Percentiles rank a stretch among this genome's conserved stretches.
These are phyloP conservation scores for Hypanus sabinus DNA, from an alignment of 2,113 vertebrate species.

Conservation along the genomic window DNA sequence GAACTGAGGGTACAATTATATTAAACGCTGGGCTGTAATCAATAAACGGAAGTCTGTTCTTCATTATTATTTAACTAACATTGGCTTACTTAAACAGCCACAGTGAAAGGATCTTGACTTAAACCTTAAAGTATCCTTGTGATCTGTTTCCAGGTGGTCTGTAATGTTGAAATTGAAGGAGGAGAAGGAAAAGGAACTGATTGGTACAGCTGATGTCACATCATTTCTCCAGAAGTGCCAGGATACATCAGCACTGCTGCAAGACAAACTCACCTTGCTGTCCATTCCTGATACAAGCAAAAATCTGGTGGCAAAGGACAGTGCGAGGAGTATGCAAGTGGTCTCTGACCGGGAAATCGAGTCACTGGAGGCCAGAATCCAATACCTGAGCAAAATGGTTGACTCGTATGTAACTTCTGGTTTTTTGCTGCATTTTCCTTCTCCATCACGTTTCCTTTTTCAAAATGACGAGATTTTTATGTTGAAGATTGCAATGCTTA, in stretches of 20 bases:
- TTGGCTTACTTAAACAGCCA: background rate
- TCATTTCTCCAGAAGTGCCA: slow-evolving; percentile 68
- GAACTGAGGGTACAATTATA: no score
- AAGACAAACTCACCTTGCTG: slow-evolving; percentile 54
- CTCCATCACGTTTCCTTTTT: background rate
- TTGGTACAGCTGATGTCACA: slow-evolving; percentile 57
- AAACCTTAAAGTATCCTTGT: background rate
- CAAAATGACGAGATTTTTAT: background rate
- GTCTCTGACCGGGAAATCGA: slow-evolving; percentile 60
- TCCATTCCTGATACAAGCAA: slow-evolving; percentile 50
- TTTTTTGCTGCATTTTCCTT: background rate
- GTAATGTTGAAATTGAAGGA: slow-evolving; percentile 69
- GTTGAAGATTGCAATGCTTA: background rate
- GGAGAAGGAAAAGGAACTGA: slow-evolving; percentile 66
- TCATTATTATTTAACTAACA: background rate
- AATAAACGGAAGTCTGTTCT: no score
- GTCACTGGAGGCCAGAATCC: slow-evolving; percentile 64
- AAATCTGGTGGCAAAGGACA: slow-evolving; percentile 48
- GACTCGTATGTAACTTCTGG: slow-evolving; percentile 56
- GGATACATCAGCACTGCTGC: slow-evolving; percentile 57
- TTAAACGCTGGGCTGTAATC: no score
- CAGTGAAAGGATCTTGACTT: background rate
- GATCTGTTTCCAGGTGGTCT: slow-evolving; percentile 61
- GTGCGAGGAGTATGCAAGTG: slow-evolving; percentile 51
- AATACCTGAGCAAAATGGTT: slow-evolving; percentile 64